Percentiles rank a stretch among this genome's conserved stretches.
These are phyloP conservation scores for Nemotelus nigrinus DNA, from an alignment of 2,888 invertebrate genomes.

Conservation along the genomic window DNA sequence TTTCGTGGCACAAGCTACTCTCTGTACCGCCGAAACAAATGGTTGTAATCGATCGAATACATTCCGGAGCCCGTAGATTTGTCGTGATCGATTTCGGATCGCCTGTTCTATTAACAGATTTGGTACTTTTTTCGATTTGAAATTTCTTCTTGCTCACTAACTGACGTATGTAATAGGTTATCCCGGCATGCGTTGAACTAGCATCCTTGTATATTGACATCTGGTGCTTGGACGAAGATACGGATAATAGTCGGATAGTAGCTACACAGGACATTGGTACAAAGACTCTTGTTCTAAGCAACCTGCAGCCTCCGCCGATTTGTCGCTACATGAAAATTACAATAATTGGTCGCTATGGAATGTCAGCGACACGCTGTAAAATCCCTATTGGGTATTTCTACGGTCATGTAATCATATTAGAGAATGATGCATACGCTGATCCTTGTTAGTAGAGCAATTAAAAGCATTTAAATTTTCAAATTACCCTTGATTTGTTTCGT, in stretches of 20 bases:
- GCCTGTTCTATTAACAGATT: slow-evolving; percentile 84
- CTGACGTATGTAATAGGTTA: slow-evolving; percentile 65
- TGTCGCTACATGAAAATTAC: slow-evolving; percentile 93
- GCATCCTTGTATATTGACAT: slow-evolving; percentile 89
- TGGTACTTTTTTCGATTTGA: slow-evolving; percentile 65
- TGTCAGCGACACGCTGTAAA: slow-evolving; percentile 88
- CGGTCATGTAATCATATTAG: slow-evolving; percentile 84
- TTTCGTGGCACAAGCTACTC: slow-evolving; percentile 81
- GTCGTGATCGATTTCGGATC: slow-evolving; percentile 93
- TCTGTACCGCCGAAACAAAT: slow-evolving; percentile 85
- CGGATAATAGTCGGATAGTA: slow-evolving; percentile 84
- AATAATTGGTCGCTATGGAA: slow-evolving; percentile 89
- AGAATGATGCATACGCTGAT: slow-evolving; percentile 68
- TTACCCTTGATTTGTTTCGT: neutral
- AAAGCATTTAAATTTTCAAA: neutral
- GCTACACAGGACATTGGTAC: slow-evolving; percentile 88
- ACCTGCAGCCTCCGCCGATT: slow-evolving; percentile 89
- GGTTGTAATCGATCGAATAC: slow-evolving; percentile 91
- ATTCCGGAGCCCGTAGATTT: slow-evolving; percentile 91
- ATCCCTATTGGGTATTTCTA: slow-evolving; percentile 94
- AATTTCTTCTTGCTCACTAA: neutral
- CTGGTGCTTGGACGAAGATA: slow-evolving; percentile 88
- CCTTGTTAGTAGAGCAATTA: slow-evolving; percentile 51
- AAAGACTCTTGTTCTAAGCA: slow-evolving; percentile 84
- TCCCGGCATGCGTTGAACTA: slow-evolving; percentile 82